Conservation (phyloP, 2,113 vertebrate species). For the Orthonyx spaldingii region DNA sequence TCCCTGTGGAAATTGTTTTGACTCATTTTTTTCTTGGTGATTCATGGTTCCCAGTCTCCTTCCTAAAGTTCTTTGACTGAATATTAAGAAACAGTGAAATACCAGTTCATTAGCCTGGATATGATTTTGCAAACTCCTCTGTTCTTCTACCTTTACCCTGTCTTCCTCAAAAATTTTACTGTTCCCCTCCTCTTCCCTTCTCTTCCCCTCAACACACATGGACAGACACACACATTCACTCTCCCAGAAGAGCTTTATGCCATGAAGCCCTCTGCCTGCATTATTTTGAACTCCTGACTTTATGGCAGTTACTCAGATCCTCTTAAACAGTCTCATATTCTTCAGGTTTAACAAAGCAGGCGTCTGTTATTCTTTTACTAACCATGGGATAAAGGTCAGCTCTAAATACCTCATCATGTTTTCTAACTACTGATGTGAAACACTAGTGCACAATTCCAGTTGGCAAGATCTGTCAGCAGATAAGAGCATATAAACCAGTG, state of each 20-base stretch:
- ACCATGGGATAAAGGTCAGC: not conserved
- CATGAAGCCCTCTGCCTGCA: not conserved
- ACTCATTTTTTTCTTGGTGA: not conserved
- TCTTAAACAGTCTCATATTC: not conserved
- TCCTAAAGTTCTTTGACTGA: not conserved
- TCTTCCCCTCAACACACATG: not conserved
- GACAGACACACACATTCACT: not conserved
- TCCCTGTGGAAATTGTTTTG: not conserved
- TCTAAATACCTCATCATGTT: not conserved
- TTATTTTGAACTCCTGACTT: not conserved
- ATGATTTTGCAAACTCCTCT: not conserved
- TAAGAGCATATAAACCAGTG: not conserved
- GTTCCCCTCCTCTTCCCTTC: not conserved
- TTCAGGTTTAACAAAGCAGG: not conserved
- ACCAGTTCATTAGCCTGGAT: not conserved
- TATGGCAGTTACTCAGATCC: not conserved
- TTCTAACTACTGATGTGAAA: not conserved
- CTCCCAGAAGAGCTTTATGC: not conserved
- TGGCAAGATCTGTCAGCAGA: not conserved
- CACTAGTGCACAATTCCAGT: not conserved
- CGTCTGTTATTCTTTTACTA: slow-evolving; percentile 8
- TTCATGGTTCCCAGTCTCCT: not conserved
- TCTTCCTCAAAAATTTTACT: not conserved
- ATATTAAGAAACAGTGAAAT: not conserved
- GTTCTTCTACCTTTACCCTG: not conserved